Evolutionary conservation across 2,797 vertebrate species (phyloP), one percentile per base, ranked within the genome.

Genomic region (Sebastes taczanowskii): DNA sequence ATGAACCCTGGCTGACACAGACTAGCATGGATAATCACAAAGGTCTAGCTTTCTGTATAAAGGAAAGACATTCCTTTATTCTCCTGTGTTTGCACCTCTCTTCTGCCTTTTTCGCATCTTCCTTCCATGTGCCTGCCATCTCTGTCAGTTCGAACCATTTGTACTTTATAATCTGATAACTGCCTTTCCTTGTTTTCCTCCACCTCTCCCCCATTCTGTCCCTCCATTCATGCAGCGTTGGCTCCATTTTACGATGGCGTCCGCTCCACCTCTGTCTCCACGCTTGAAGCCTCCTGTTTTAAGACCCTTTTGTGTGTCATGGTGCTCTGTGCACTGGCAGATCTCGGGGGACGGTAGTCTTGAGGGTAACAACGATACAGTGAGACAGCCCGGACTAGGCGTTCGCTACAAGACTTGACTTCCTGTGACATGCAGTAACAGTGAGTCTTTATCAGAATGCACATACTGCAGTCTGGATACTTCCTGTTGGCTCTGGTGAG

Each of bases 241-340:
- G 82, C 85, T 52, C 81, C 88, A 14, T 91, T 93, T 77, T 87
- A 87, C 34, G 61, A 65, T 14, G 62, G 78, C 0, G 0, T 84
- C 69, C 52, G 3, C 49, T 91, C 89, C 16, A 9, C 59, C 5
- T 85, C 80, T 11, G 76, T 32, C 53, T 61, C 78, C 52, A 34
- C 7, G 0, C 74, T 60, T 66, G 59, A 83, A 68, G 61, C 67
- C 16, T 86, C 60, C 74, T 34, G 34, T 71, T 78, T 66, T 34
- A 52, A 27, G 49, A 74, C 65, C 1, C 6, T 87, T 77, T 78
- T 82, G 23, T 85, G 23, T 20, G 69, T 78, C 62, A 8, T 69
- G 22, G 53, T 74, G 46, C 62, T 86, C 11, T 81, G 52, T 64
- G 56, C 55, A 7, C 53, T 83, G 64, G 3, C 75, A 80, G 63